These are phyloP conservation scores for Macropis europaea DNA, from an alignment of 2,888 invertebrate genomes.

Conservation along the genomic window DNA sequence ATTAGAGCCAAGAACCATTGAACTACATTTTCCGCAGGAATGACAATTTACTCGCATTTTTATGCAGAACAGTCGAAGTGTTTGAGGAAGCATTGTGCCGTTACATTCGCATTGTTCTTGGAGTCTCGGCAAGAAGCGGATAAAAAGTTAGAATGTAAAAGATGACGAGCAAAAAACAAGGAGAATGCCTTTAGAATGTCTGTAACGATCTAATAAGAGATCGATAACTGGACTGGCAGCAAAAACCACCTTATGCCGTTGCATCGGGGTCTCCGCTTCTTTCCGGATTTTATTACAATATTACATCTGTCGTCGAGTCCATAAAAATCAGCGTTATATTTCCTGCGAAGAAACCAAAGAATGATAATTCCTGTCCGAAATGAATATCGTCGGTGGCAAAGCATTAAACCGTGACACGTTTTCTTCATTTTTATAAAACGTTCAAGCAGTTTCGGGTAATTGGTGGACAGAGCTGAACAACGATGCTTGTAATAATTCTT, in stretches of 20 bases:
- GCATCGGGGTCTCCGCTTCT: slow-evolving; percentile 22
- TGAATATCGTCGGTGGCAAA: neutral
- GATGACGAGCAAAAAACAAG: slow-evolving; percentile 1
- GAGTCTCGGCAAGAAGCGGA: slow-evolving; percentile 25
- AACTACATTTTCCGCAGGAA: slow-evolving; percentile 1
- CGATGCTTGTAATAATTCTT: neutral
- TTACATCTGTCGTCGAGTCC: slow-evolving; percentile 14
- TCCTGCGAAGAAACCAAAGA: neutral
- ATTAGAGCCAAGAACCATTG: neutral
- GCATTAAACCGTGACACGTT: neutral
- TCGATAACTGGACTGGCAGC: slow-evolving; percentile 36
- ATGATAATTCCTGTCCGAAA: neutral
- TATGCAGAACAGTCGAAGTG: slow-evolving; percentile 7
- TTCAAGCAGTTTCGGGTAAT: neutral
- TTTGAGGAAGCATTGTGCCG: slow-evolving; percentile 27
- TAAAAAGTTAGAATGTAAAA: slow-evolving; percentile 37
- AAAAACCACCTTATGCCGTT: slow-evolving; percentile 28
- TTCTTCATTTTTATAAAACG: neutral
- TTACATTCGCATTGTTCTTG: slow-evolving; percentile 35
- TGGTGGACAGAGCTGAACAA: neutral
- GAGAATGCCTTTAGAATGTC: slow-evolving; percentile 26
- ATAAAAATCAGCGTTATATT: slow-evolving; percentile 4
- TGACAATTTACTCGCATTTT: neutral
- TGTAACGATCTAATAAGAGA: slow-evolving; percentile 41
- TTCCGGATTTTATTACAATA: neutral